Percentiles rank a stretch among this genome's conserved stretches.
Evolutionary conservation across 1,140 invertebrate genomes (phyloP).

Genomic region (Maniola jurtina): DNA sequence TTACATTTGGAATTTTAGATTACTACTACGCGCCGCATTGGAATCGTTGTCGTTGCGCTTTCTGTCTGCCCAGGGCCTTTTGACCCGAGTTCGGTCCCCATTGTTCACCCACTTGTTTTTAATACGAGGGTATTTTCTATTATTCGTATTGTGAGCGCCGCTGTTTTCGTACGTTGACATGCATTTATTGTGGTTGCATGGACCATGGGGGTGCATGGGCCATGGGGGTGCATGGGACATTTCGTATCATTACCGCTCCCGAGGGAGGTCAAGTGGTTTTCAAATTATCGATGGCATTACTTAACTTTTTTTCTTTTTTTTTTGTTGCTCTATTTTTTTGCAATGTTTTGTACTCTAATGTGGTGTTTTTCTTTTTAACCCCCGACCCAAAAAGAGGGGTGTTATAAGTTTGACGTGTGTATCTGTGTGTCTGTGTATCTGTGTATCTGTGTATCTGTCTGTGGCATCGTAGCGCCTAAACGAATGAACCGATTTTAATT

Average conservation of each 20-base stretch:
- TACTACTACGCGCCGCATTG: no score
- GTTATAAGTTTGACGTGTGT: no score
- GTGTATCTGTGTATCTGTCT: no score
- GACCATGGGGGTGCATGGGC: conserved; percentile 5
- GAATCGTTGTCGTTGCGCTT: no score
- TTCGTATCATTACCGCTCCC: conserved; percentile 51
- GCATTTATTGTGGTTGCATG: conserved; percentile 45
- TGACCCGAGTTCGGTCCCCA: conserved; percentile 59
- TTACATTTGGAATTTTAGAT: no score
- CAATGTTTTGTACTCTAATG: no score
- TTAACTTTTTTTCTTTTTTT: conserved; percentile 14
- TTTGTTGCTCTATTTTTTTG: neutral
- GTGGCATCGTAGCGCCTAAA: no score
- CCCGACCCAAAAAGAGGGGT: no score
- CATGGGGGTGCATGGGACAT: conserved; percentile 40
- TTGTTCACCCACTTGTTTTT: conserved; percentile 74
- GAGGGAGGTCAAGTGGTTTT: conserved; percentile 37
- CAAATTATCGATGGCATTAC: conserved; percentile 24
- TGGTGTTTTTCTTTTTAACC: no score
- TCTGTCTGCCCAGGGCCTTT: no score
- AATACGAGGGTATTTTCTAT: conserved; percentile 72
- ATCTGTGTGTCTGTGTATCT: no score
- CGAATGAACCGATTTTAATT: no score
- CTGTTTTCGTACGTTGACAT: conserved; percentile 68
- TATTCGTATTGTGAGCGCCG: conserved; percentile 58